Conservation (phyloP, 2,797 vertebrate species). For the Rhyacichthys aspro region DNA sequence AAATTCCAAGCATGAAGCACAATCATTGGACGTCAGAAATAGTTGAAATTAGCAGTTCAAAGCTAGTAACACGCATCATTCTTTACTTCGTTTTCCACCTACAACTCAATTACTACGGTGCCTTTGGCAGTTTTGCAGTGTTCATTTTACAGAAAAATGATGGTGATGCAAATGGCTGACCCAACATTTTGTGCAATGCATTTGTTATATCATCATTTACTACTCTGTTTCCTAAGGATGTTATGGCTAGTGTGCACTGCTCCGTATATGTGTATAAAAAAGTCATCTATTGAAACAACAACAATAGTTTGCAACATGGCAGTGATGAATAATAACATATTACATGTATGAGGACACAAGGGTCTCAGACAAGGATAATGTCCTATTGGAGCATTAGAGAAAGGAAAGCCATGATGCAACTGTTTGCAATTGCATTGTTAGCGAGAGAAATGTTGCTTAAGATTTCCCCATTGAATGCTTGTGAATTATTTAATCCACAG, state of each 20-base stretch:
- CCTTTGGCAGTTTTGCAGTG: conserved; percentile 40
- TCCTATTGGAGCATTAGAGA: conserved; percentile 30
- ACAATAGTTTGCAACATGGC: conserved; percentile 7
- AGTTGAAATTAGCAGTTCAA: conserved; percentile 56
- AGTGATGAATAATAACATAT: neutral
- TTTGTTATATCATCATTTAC: neutral
- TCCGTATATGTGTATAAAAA: neutral
- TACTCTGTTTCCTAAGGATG: conserved; percentile 2
- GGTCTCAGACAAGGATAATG: conserved; percentile 26
- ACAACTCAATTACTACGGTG: conserved; percentile 47
- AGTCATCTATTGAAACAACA: neutral
- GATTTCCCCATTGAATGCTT: conserved; percentile 26
- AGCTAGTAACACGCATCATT: conserved; percentile 51
- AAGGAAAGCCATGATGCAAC: conserved; percentile 64
- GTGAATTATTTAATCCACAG: conserved; percentile 55
- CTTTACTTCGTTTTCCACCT: conserved; percentile 45
- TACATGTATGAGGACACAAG: conserved; percentile 11
- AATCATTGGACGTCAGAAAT: conserved; percentile 42
- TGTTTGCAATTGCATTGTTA: conserved; percentile 61
- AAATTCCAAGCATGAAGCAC: conserved; percentile 45
- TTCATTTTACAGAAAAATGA: conserved; percentile 41
- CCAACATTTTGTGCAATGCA: conserved; percentile 10
- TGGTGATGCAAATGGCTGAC: conserved; percentile 11
- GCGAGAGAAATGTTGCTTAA: conserved; percentile 46
- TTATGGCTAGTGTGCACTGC: neutral